Evolutionary conservation across 2,888 invertebrate species (phyloP), one percentile per base, ranked within the genome.

Genomic region (Mellilla xanthometata): DNA sequence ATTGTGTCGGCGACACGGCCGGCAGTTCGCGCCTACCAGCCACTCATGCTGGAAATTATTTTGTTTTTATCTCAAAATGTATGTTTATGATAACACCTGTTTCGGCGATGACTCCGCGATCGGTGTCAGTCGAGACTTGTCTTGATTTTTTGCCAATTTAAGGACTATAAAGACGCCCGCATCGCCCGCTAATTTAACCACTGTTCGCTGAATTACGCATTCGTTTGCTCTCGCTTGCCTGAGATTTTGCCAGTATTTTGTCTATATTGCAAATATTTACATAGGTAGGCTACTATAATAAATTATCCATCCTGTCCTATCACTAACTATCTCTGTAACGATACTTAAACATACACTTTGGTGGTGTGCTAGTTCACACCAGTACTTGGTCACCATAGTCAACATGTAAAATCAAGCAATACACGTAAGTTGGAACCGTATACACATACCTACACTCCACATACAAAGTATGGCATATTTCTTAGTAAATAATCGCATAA

Each of bases 21-120:
- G 79, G 78, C 86, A 84, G 82, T 86, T 89, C 88, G 87, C 88
- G 87, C 88, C 87, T 87, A 74, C 88, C 76, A 68, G 77, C 85
- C 81, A 83, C 87, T 87, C 87, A 87, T 88, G 15, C 15, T 19
- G 89, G 87, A 87, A 87, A 88, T 89, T 79, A 87, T 86, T 87
- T 88, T 86, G 87, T 88, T 88, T 88, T 89, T 89, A 85, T 88
- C 75, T 65, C 81, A 86, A 87, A 88, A 87, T 84, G 87, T 89
- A 88, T 88, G 89, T 89, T 89, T 89, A 88, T 88, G 87, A 89
- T 89, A 89, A 89, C 89, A 89, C 88, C 88, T 89, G 89, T 88
- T 89, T 87, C 85, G 79, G 71, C 80, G 85, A 87, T 88, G 86
- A 86, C 85, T 85, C 85, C 79, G 69, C 83, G 86, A 86, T 87